These are phyloP conservation scores for Oedothorax gibbosus DNA, from an alignment of 1,140 invertebrate species.

Conservation along the genomic window DNA sequence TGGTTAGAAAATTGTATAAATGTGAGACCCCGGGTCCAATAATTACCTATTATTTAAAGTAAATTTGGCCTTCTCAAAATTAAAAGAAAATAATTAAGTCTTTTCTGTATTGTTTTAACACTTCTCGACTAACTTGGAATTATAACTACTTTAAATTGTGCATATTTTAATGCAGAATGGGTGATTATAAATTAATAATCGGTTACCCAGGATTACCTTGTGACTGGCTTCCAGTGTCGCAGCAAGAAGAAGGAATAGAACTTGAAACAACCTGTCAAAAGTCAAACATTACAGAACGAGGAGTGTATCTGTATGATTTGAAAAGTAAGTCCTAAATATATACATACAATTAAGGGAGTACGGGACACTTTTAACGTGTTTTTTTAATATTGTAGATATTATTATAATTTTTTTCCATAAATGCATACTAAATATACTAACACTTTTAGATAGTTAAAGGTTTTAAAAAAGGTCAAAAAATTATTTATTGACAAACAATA, in stretches of 20 bases:
- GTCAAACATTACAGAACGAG: constrained; percentile 42
- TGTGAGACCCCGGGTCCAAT: no score
- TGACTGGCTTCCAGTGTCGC: constrained; percentile 39
- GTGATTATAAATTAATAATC: constrained; percentile 54
- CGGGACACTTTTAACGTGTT: no score
- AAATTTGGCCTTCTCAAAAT: neutral
- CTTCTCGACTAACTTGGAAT: neutral
- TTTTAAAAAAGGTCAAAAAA: no score
- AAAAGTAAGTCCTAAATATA: constrained; percentile 6
- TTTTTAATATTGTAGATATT: no score
- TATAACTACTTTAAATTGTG: neutral
- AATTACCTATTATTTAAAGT: no score
- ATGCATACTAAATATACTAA: no score
- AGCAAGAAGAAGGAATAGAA: constrained; percentile 42
- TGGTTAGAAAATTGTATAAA: no score
- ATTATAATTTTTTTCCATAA: no score
- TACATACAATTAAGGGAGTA: no score
- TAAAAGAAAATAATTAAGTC: neutral
- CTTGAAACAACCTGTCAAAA: constrained; percentile 39
- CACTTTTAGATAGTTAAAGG: no score
- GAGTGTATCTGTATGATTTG: constrained; percentile 44
- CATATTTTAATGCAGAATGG: constrained; percentile 28
- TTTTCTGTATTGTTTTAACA: neutral
- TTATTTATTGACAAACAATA: no score
- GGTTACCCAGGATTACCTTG: constrained; percentile 55